Percentiles rank a stretch among this genome's conserved stretches.
These are phyloP conservation scores for Pygocentrus nattereri DNA, from an alignment of 2,797 vertebrate species.

Conservation along the genomic window DNA sequence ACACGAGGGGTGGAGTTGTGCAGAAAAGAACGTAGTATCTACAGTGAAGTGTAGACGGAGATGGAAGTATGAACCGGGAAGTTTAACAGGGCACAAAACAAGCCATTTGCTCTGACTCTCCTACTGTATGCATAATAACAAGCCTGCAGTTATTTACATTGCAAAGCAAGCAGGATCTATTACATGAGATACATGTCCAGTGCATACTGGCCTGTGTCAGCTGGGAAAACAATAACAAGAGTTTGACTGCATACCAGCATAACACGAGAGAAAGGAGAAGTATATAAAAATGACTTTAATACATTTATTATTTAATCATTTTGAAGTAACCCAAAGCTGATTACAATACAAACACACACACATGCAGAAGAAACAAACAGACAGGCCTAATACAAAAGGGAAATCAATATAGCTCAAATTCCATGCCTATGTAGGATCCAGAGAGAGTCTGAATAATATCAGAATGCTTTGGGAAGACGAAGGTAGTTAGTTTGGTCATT, in stretches of 20 bases:
- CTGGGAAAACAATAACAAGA: background rate
- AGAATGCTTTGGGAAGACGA: too few species aligned
- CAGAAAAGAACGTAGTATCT: background rate
- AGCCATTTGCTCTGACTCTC: background rate
- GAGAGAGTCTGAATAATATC: too few species aligned
- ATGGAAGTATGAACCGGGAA: background rate
- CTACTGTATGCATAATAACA: background rate
- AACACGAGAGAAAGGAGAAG: too few species aligned
- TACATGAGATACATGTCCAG: background rate
- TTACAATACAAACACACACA: too few species aligned
- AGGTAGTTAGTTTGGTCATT: too few species aligned
- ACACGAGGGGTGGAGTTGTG: background rate
- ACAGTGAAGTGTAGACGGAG: background rate
- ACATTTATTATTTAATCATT: too few species aligned
- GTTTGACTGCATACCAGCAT: background rate
- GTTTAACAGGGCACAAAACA: background rate
- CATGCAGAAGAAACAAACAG: too few species aligned
- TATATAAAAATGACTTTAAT: background rate
- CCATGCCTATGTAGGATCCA: too few species aligned
- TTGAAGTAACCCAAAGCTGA: too few species aligned
- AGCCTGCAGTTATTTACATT: background rate
- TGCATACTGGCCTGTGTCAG: background rate
- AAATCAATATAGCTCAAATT: too few species aligned
- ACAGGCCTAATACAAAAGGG: too few species aligned
- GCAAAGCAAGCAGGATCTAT: background rate